Base-by-base conservation (phyloP, 2,888 invertebrate species). In the Silvanus unidentatus region DNA sequence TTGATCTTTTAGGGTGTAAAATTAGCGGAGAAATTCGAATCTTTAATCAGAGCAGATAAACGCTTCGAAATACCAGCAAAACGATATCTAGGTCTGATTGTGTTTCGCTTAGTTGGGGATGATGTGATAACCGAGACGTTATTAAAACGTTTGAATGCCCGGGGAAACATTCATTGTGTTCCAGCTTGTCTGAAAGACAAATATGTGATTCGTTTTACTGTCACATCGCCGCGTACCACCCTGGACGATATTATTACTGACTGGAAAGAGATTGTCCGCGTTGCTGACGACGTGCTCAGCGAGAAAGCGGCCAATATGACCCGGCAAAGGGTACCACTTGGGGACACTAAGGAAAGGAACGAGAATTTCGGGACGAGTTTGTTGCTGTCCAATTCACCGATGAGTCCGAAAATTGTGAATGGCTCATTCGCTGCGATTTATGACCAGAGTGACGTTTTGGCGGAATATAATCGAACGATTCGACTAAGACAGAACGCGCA, bases 321-420 rank as follows among this genome's bases (percentile, higher is more conserved):
- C 16, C 73, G 78, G 59, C 78, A 80, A 0, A 82, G 80, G 69
- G 83, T 90, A 40, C 81, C 86, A 41, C 73, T 90, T 69, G 43
- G 68, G 86, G 92, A 91, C 69, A 90, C 89, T 1, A 84, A 86
- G 54, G 86, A 86, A 63, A 78, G 83, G 55, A 91, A 88, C 64
- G 87, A 88, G 42, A 85, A 89, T 29, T 97, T 95, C 62, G 96
- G 96, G 29, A 91, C 96, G 37, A 95, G 95, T 63, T 78, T 97
- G 1, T 78, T 97, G 15, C 75, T 97, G 39, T 90, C 95, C 40
- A 97, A 97, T 71, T 91, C 92, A 1, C 96, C 96, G 1, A 90
- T 92, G 86, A 94, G 94, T 3, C 97, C 97, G 0, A 97, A 96
- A 75, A 88, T 97, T 40, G 92, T 95, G 2, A 93, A 95, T 60